A percentile compares a stretch with the other conserved stretches of the same genome.
phyloP scores from a whole-genome alignment of 2,797 vertebrate species.

The Calcarius lapponicus region DNA sequence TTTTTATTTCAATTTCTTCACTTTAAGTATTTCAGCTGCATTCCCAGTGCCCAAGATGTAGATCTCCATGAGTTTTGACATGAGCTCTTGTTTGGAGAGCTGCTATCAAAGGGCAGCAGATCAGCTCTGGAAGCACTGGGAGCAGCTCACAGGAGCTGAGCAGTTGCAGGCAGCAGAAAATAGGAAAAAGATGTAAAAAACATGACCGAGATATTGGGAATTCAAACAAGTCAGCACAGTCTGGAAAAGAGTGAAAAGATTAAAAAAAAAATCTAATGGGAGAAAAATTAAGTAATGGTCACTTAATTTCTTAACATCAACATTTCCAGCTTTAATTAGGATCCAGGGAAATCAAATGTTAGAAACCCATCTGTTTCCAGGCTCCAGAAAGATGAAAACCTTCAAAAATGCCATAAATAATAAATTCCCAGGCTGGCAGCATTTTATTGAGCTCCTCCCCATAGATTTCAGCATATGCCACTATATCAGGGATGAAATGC shows the following conservation, averaged over 20 bases:
- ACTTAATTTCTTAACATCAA: constrained; percentile 23
- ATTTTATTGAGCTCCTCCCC: neutral
- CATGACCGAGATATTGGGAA: neutral
- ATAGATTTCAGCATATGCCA: neutral
- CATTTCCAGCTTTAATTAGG: constrained; percentile 38
- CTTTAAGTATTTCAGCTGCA: neutral
- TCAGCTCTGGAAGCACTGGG: neutral
- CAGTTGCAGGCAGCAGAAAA: neutral
- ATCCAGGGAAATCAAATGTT: constrained; percentile 7
- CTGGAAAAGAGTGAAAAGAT: neutral
- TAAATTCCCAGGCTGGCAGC: constrained; percentile 20
- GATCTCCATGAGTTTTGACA: neutral
- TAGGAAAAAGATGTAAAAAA: neutral
- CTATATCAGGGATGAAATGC: neutral
- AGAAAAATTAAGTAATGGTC: constrained; percentile 45
- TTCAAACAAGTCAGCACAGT: neutral
- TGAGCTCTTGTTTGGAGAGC: neutral
- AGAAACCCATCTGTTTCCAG: neutral
- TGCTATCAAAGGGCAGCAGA: constrained; percentile 26
- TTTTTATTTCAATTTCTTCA: neutral
- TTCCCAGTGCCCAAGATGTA: neutral
- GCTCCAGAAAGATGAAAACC: constrained; percentile 35
- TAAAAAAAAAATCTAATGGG: neutral
- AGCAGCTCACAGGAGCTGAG: neutral
- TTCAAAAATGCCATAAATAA: neutral